A percentile compares a stretch with the other conserved stretches of the same genome.
phyloP scores from a whole-genome alignment of 2,113 vertebrate species.

The Falco punctatus region DNA sequence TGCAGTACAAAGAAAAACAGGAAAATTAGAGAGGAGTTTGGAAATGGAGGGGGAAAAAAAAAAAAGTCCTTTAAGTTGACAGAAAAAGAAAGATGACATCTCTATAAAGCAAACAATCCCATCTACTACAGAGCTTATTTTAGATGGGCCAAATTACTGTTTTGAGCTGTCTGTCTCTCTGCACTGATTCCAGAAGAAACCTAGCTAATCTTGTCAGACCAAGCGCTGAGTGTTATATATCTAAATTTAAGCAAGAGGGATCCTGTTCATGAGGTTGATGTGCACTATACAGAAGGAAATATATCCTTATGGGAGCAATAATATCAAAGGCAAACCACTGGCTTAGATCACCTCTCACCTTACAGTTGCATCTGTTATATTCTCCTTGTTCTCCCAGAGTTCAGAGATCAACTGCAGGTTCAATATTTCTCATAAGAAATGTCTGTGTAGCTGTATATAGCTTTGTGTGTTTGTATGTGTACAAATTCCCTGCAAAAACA shows the following conservation, averaged over 20 bases:
- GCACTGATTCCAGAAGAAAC: neutral
- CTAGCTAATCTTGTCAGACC: neutral
- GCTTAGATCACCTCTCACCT: neutral
- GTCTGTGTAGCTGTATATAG: neutral
- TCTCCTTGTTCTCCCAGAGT: neutral
- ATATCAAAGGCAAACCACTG: neutral
- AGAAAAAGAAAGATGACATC: neutral
- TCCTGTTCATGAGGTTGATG: neutral
- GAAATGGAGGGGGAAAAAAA: neutral
- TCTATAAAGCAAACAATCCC: neutral
- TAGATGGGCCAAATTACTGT: neutral
- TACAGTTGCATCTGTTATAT: neutral
- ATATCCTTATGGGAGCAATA: neutral
- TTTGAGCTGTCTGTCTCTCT: neutral
- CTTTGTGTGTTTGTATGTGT: neutral
- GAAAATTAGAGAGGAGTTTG: neutral
- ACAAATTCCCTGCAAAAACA: neutral
- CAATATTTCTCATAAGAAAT: neutral
- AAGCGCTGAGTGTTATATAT: neutral
- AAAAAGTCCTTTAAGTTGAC: rapidly evolving
- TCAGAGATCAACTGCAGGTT: neutral
- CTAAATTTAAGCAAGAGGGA: neutral
- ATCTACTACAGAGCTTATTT: neutral
- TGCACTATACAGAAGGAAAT: neutral
- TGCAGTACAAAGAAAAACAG: neutral